Conservation (phyloP, 2,888 invertebrate species). For the Caenorhabditis sp. region DNA sequence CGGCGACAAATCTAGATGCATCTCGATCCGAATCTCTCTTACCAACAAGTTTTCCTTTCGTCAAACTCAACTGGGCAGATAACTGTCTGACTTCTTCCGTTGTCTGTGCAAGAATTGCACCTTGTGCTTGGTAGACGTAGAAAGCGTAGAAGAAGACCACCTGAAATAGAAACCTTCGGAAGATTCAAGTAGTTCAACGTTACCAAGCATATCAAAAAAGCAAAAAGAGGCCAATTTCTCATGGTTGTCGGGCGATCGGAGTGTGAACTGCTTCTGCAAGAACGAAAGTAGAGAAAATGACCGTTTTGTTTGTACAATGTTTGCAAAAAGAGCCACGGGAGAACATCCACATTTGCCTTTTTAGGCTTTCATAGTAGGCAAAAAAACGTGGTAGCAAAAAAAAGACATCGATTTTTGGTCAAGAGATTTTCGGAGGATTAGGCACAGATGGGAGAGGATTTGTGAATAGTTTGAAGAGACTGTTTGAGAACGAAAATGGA, state of each 20-base stretch:
- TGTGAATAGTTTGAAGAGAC: neutral
- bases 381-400: conserved; percentile 30
- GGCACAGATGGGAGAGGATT: too few species aligned
- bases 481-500: neutral
- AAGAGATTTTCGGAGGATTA: conserved; percentile 11
- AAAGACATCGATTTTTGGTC: conserved; percentile 33
- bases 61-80: conserved; percentile 44
- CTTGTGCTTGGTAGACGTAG: conserved; percentile 66
- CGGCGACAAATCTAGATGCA: neutral
- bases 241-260: conserved; percentile 70
- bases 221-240: conserved; percentile 75
- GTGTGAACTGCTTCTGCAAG: conserved; percentile 67
- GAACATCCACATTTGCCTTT: conserved; percentile 6
- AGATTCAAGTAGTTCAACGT: conserved; percentile 11
- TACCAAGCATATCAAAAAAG: conserved; percentile 74
- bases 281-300: neutral
- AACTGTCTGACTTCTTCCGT: conserved; percentile 60
- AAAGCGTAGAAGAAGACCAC: conserved; percentile 67
- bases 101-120: conserved; percentile 42
- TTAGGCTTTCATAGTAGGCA: neutral
- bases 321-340: conserved; percentile 1
- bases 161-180: conserved; percentile 25
- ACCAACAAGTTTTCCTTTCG: conserved; percentile 63
- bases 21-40: neutral
- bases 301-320: conserved; percentile 14